Base-by-base conservation (phyloP, 2,113 vertebrate species). In the Mormyrus iriodes region DNA sequence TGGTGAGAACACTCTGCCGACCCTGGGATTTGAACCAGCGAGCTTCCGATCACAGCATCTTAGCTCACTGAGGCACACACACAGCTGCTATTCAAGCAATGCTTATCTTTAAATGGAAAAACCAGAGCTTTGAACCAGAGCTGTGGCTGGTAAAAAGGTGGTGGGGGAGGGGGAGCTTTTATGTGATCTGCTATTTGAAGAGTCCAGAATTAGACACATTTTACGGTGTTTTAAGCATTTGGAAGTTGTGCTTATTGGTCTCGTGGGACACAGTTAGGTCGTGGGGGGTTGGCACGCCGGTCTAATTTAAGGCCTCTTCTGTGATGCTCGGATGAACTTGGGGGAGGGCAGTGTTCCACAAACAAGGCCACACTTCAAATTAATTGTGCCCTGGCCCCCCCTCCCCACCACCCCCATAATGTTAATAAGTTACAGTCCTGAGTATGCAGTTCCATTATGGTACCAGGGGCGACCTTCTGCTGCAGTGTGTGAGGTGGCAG, bases 191-290 rank as follows among this genome's bases (percentile, higher is more conserved):
- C 73, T 79, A 79, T 39, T 79, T 39, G 73, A 79, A 42, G 31
- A 39, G 73, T 42, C 73, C 35, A 17, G 1, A 19, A 19, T 31
- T 42, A 8, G 35, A 79, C 35, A 42, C 1, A 79, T 42, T 42
- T 79, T 79, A 79, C 19, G 73, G 35, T 79, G 73, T 79, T 79
- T 76, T 79, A 79, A 79, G 73, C 73, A 42, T 79, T 35, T 79
- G 31, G 35, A 79, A 39, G 31, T 79, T 79, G 73, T 42, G 35
- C 73, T 79, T 79, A 39, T 79, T 79, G 31, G 73, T 8, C 35
- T 42, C 42, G 73, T 42, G 73, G 35, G 31, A 79, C 73, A 42
- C 73, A 19, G 73, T 79, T 35, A 79, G 35, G 35, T 42, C 7
- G 9, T 5, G 55, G 35, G 58, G 73, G 73, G 4, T 35, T 19